Evolutionary conservation across 2,113 vertebrate genomes (phyloP), one percentile per base, ranked within the genome.

Genomic region (Halcyon malimbica): DNA sequence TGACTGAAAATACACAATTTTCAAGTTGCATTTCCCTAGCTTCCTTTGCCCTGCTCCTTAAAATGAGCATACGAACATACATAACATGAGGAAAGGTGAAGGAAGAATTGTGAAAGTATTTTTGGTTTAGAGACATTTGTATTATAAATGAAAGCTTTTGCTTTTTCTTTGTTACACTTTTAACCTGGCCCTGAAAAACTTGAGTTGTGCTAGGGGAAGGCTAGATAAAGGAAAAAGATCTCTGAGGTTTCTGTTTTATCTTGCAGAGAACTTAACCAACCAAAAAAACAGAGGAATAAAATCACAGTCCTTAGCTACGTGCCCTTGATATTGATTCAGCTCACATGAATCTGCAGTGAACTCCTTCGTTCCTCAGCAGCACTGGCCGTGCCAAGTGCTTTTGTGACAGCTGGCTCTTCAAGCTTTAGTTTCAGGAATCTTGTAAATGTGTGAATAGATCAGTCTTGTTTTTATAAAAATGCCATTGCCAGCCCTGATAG

Each of bases 271-370:
- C 37, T 77, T 83, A 37, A 14, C 57, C 77, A 90, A 46, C 67
- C 39, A 59, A 60, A 93, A 93, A 64, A 24, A 2, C 50, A 82
- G 63, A 81, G 37, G 25, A 75, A 86, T 82, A 74, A 96, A 90
- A 86, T 67, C 82, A 48, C n/a, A 83, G 60, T n/a, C 17, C 37
- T 86, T 70, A 77, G 89, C 85, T 90, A 46, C 50, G 12, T 53
- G 63, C 25, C 82, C 56, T 88, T 86, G 68, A n/a, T 88, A 85
- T 37, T 26, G 79, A 95, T 88, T 92, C 92, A 86, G 82, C 60
- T 96, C 90, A 91, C 79, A 92, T 0, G 0, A 41, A 85, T 46
- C 90, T 92, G 79, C 83, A 79, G 79, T 33, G 80, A 90, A 85
- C 69, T 67, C 51, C 53, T 79, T 42, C 44, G 1, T 26, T 92